Evolutionary conservation across 2,888 invertebrate genomes (phyloP).

Genomic region (Nebria brevicollis): DNA sequence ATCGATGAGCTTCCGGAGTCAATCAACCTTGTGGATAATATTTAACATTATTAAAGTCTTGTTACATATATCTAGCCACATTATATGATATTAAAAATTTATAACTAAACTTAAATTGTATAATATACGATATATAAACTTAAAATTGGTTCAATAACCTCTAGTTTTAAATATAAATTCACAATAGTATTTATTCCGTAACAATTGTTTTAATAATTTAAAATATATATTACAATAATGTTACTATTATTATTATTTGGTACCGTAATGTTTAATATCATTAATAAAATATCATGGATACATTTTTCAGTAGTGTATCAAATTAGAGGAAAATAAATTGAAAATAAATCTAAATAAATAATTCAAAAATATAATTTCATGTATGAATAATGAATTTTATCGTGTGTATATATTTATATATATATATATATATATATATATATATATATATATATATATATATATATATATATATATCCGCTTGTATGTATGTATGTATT

Average conservation of each 20-base stretch:
- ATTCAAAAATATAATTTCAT: neutral
- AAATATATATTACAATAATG: too few species aligned
- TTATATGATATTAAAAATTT: neutral
- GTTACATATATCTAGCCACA: neutral
- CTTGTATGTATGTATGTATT: neutral
- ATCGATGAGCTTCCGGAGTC: constrained; percentile 27
- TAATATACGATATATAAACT: too few species aligned
- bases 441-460: constrained; percentile 21
- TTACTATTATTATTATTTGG: too few species aligned
- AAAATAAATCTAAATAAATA: neutral
- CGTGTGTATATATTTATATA: constrained; percentile 11
- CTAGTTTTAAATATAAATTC: too few species aligned
- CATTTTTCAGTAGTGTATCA: neutral
- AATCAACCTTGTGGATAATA: neutral
- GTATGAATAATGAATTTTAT: neutral
- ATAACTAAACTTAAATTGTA: too few species aligned
- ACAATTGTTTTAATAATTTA: too few species aligned
- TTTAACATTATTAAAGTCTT: neutral
- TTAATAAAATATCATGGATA: neutral
- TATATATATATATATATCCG: constrained; percentile 15
- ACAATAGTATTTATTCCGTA: too few species aligned
- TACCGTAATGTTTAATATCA: neutral
- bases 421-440: constrained; percentile 21
- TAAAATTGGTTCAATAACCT: too few species aligned
- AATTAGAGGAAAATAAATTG: neutral